Evolutionary conservation across 37 sponge, comb jelly and placozoan species (phyloP), one percentile per base, ranked within the genome.

Genomic region (Bolinopsis microptera): DNA sequence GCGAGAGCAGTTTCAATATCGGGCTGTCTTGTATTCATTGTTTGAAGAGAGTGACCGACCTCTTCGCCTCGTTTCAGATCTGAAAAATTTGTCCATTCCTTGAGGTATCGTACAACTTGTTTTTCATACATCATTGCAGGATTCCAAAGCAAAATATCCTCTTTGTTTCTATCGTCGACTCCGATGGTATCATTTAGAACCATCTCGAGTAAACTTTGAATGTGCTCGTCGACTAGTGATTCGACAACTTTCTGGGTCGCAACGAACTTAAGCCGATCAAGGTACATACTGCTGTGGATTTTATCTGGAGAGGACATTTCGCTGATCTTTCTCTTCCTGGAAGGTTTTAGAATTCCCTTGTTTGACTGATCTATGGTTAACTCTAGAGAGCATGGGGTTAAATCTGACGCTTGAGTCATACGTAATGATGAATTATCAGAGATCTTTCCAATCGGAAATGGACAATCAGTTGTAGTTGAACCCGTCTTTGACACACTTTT

Each of bases 1-100:
- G 0, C 34, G 30, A 86, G 32, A 86, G 90, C 90, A 28, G 37
- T 48, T 38, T 86, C 90, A 18, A 33, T 38, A 26, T 86, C 90
- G n/a, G 90, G 90, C 30, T 41, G 26, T 18, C 61, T 18, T 8
- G 61, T 86, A 27, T 41, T 86, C 90, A 41, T 38, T 34, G 36
- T 5, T 27, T 77, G 28, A 35, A 77, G 18, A 16, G 35, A 32
- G 1, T 22, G 28, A 34, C 33, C 80, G 0, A 28, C 37, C 18
- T 28, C 1, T 18, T 21, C 80, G 13, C 80, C 36, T 18, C n/a
- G 3, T 28, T 70, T 18, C 1, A 1, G 0, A 28, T 8, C 3
- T 34, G 27, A 27, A 28, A 21, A 3, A 38, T 0, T 0, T 5
- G 25, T 2, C 26, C 90, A 86, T 41, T 40, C 31, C 31, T 30